phyloP scores from a whole-genome alignment of 1,140 invertebrate genomes.

The Choristoneura fumiferana region DNA sequence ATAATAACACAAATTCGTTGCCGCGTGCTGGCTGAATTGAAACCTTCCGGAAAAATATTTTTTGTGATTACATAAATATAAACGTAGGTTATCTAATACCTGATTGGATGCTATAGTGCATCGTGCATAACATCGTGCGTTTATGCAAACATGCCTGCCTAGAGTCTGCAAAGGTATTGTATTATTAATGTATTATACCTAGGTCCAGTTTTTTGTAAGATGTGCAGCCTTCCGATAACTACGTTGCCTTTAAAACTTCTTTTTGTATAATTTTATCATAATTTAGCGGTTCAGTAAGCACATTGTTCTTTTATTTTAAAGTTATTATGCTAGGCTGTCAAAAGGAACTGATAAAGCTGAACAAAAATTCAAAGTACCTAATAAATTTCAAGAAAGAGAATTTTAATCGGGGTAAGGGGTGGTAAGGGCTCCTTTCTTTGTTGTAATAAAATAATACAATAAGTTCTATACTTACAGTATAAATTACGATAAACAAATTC shows the following conservation, averaged over 20 bases:
- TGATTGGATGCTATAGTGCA: neutral
- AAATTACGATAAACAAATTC: neutral
- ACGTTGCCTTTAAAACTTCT: neutral
- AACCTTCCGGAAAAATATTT: constrained; percentile 17
- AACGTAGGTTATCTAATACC: neutral
- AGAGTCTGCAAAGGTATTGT: neutral
- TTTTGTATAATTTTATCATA: constrained; percentile 9
- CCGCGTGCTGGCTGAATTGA: neutral
- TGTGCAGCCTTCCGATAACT: neutral
- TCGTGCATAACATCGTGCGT: neutral
- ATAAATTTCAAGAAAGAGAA: too few relatives aligned
- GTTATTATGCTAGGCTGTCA: too few relatives aligned
- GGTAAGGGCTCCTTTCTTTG: too few relatives aligned
- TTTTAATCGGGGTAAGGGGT: too few relatives aligned
- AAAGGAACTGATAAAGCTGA: too few relatives aligned
- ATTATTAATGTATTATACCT: neutral
- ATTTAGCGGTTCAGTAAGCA: constrained; percentile 11
- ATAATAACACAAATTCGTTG: neutral
- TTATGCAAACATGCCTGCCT: neutral
- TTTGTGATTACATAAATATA: constrained; percentile 10
- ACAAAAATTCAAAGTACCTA: too few relatives aligned
- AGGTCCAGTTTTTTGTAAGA: neutral
- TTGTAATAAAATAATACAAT: neutral
- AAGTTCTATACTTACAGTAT: too few relatives aligned
- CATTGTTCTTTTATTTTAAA: too few relatives aligned